Conservation (phyloP, 2,888 invertebrate species). For the Eupithecia tripunctaria region DNA sequence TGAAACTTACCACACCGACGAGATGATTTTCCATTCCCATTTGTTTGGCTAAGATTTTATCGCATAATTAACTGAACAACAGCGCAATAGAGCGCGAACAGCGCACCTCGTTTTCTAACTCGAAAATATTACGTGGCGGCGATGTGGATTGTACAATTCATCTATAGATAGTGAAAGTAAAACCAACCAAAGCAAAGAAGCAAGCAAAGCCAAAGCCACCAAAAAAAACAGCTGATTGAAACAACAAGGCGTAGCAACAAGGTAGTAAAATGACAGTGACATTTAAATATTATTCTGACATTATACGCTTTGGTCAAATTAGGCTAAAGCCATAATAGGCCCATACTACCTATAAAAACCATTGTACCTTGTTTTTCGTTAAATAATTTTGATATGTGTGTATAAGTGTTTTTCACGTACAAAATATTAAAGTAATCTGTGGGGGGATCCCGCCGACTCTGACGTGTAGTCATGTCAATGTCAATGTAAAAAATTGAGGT, state of each 20-base stretch:
- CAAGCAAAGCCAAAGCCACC: too few species aligned
- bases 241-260: neutral
- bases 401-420: too few species aligned
- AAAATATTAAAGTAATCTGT: too few species aligned
- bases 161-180: constrained; percentile 12
- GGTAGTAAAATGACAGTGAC: neutral
- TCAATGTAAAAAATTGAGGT: neutral
- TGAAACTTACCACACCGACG: constrained; percentile 54
- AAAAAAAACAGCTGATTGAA: neutral
- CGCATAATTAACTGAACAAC: constrained; percentile 16
- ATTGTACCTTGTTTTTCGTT: too few species aligned
- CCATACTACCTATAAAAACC: too few species aligned
- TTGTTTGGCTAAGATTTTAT: constrained; percentile 36
- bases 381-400: too few species aligned
- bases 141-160: neutral
- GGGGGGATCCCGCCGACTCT: too few species aligned
- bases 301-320: too few species aligned
- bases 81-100: constrained; percentile 1
- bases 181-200: neutral
- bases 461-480: neutral
- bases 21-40: constrained; percentile 72
- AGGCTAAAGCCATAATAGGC: too few species aligned
- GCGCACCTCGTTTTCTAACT: neutral
- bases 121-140: constrained; percentile 24
- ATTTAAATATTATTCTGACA: neutral